phyloP scores from a whole-genome alignment of 2,113 vertebrate species.

The Hylia prasina region DNA sequence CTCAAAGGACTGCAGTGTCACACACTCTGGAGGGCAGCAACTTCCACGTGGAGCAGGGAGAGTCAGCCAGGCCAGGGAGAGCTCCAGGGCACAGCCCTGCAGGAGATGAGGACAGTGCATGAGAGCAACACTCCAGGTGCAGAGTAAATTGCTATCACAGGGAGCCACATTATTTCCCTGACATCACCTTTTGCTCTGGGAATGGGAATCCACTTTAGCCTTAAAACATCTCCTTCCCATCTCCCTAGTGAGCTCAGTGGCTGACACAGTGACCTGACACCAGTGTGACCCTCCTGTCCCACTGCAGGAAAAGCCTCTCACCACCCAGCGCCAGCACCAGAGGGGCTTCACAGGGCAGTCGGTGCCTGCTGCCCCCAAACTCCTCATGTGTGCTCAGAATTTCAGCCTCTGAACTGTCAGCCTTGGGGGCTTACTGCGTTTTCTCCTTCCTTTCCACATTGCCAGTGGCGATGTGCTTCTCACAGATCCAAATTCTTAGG shows the following conservation, averaged over 20 bases:
- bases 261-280: background rate
- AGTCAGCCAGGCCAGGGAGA: background rate
- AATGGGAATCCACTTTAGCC: background rate
- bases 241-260: background rate
- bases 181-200: background rate
- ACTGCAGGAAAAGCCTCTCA: background rate
- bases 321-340: background rate
- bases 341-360: background rate
- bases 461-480: conserved; percentile 27
- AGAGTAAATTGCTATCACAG: background rate
- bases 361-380: background rate
- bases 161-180: background rate
- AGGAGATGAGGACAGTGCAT: background rate
- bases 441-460: conserved; percentile 26
- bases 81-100: background rate
- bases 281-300: background rate
- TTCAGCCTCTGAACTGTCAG: background rate
- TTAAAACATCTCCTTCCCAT: background rate
- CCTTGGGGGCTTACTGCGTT: background rate
- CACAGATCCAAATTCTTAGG: conserved; percentile 1
- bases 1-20: background rate
- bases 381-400: background rate
- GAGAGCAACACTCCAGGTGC: background rate
- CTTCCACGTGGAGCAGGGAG: background rate
- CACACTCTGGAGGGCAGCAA: background rate